Evolutionary conservation across 2,797 vertebrate genomes (phyloP).

Genomic region (Chanos chanos): DNA sequence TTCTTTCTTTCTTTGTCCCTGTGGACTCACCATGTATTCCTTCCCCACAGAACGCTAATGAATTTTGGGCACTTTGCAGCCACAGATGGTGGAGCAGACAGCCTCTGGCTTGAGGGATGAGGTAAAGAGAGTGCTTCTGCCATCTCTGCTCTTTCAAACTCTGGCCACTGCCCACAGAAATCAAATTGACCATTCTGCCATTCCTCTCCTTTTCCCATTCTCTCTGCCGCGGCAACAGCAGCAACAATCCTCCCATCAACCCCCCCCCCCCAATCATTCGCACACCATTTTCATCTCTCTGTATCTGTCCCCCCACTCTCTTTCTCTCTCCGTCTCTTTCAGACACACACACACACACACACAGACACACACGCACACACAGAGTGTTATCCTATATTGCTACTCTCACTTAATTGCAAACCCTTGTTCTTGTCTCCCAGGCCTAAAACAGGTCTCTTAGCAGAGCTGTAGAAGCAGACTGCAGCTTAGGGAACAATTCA

Average conservation of each 20-base stretch:
- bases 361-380: background rate
- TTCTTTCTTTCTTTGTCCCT: constrained; percentile 40
- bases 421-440: constrained; percentile 48
- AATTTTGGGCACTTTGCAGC: constrained; percentile 60
- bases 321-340: background rate
- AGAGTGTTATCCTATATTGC: constrained; percentile 25
- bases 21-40: constrained; percentile 31
- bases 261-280: background rate
- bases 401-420: constrained; percentile 63
- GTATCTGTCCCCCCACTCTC: constrained; percentile 14
- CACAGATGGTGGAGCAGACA: constrained; percentile 63
- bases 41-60: constrained; percentile 48
- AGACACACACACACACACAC: constrained; percentile 9
- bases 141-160: constrained; percentile 1
- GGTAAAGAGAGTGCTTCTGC: constrained; percentile 24
- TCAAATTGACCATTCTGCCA: constrained; percentile 30
- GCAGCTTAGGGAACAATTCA: constrained; percentile 14
- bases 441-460: constrained; percentile 41
- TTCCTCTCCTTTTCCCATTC: constrained; percentile 15
- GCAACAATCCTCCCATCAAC: background rate
- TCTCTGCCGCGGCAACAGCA: background rate
- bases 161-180: constrained; percentile 5
- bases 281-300: constrained; percentile 12
- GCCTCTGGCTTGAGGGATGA: constrained; percentile 43
- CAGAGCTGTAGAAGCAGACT: constrained; percentile 24